Conservation (phyloP, 2,113 vertebrate genomes). For the Aythya baeri region DNA sequence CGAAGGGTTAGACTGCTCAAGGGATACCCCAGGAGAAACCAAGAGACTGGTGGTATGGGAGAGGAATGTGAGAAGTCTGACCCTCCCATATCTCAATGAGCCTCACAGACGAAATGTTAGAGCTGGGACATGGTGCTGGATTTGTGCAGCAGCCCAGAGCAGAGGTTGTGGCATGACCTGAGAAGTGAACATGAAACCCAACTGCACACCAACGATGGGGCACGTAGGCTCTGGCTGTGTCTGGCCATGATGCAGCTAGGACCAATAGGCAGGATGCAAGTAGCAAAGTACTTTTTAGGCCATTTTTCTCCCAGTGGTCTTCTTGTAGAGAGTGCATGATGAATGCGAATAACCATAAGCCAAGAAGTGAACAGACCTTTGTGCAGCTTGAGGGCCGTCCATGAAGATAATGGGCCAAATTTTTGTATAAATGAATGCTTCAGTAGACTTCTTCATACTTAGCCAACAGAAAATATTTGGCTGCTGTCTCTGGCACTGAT, state of each 20-base stretch:
- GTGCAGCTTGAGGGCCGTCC: neutral
- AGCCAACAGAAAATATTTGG: constrained; percentile 23
- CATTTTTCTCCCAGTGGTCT: neutral
- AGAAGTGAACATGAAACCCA: neutral
- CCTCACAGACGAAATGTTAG: rapidly evolving
- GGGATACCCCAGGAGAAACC: neutral
- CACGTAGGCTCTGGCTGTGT: neutral
- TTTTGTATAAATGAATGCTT: constrained; percentile 11
- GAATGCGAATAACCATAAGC: neutral
- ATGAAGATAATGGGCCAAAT: constrained; percentile 14
- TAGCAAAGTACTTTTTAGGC: neutral
- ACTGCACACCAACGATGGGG: neutral
- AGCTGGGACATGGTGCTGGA: rapidly evolving
- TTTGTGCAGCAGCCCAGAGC: neutral
- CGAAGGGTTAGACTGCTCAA: neutral
- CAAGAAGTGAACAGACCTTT: constrained; percentile 2
- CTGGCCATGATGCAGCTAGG: neutral
- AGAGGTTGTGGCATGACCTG: rapidly evolving
- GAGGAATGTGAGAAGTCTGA: neutral
- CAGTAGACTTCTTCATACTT: neutral
- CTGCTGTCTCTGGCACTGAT: constrained; percentile 25
- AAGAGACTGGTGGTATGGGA: neutral
- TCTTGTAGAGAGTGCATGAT: neutral
- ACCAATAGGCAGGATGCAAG: neutral
- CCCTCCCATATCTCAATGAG: rapidly evolving